Evolutionary conservation across 2,113 vertebrate species (phyloP), one percentile per base, ranked within the genome.

Genomic region (Macrotis lagotis): DNA sequence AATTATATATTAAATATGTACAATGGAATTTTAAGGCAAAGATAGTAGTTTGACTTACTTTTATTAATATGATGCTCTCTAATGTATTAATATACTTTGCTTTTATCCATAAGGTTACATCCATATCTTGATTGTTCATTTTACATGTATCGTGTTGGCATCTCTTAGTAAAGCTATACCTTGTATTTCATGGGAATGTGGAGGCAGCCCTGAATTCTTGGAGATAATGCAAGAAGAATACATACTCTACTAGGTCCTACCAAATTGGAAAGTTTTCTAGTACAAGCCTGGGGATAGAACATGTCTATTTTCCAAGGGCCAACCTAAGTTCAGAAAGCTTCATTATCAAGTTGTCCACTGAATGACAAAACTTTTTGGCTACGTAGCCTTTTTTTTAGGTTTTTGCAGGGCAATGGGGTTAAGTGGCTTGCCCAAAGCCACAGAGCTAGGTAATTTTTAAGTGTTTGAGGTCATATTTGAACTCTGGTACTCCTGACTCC

Each of bases 1-100:
- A 95, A 96, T 66, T 92, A 8, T 93, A 53, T 90, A 37, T 16
- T 93, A 91, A 94, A 91, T 52, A 31, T 88, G 9, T 91, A n/a
- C 53, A 37, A 47, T 91, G n/a, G 91, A 93, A 95, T 93, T 50
- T 50, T 51, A 93, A 90, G n/a, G 89, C 24, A 11, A 95, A 92
- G 37, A 52, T 92, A 91, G 51, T 48, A 28, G 37, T 83, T 44
- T 83, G 66, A 0, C 2, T 1, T 51, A 14, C 28, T 44, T 83
- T 49, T 89, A 49, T 91, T 3, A 22, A 90, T 2, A 14, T 52
- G 28, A 92, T 88, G 12, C 50, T 52, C 0, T 55, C 55, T 37
- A 12, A 16, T 24, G 48, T 2, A 26, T 9, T 25, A 47, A 94
- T 90, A 1, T 11, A 83, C 19, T 24, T 24, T 83, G 16, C 44